Evolutionary conservation across 2,888 invertebrate genomes (phyloP), one percentile per base, ranked within the genome.

Genomic region (Lasioglossum figueresi): DNA sequence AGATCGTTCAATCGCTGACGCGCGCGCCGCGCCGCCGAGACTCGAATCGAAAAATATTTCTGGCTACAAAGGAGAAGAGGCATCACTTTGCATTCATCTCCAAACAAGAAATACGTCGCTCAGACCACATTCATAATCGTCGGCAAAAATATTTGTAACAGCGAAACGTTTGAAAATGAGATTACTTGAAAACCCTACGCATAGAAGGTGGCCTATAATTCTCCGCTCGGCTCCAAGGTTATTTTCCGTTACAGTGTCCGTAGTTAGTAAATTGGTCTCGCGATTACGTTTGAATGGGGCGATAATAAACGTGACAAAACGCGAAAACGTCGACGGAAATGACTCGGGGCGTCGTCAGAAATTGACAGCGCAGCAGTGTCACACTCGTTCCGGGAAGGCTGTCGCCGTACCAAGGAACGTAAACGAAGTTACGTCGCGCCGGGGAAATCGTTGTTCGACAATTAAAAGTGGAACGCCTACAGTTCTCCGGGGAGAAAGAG

Each of bases 261-360:
- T 23, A 37, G 34, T 23, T 37, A 16, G 27, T 6, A 43, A 71
- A 71, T 43, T 23, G 27, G 27, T 71, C 71, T 6, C 14, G 27
- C 27, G 27, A 66, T 52, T 23, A 34, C 27, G 31, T 16, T 37
- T 83, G 79, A 84, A 84, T 84, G 75, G 52, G 52, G 10, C 8
- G 52, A 63, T 84, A 66, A 84, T 84, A 85, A 85, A 78, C 77
- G 66, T 14, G 66, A 77, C 77, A 56, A 77, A 80, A 79, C 81
- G 63, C 4, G 73, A 45, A 70, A 82, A 79, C 77, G 74, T 79
- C 45, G n/a, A 66, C 14, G 14, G 27, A 74, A 77, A 74, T 75
- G 77, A 19, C 56, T 31, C 10, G 19, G 56, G 1, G 10, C 52
- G 75, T 37, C 31, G 70, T 59, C 31, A 78, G 56, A 56, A 77